Evolutionary conservation across 2,888 invertebrate species (phyloP).

Genomic region (Metallyticus violacea): DNA sequence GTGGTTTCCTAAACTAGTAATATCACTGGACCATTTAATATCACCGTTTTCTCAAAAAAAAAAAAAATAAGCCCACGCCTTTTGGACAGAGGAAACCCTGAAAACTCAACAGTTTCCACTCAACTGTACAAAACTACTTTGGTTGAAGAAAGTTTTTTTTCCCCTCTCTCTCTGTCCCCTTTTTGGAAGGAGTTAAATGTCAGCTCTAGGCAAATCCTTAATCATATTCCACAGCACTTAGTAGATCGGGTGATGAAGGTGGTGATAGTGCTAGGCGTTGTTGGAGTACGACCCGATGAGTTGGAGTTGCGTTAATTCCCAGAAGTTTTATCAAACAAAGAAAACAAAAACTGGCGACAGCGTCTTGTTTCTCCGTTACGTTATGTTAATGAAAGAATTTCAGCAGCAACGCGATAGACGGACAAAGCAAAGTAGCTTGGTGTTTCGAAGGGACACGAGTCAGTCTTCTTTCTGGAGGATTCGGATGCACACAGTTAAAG

Average conservation of each 20-base stretch:
- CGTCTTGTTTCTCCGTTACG: neutral
- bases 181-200: conserved; percentile 23
- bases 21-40: conserved; percentile 37
- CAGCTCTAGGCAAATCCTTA: neutral
- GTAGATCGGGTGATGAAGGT: neutral
- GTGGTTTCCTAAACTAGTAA: conserved; percentile 30
- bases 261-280: neutral
- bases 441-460: neutral
- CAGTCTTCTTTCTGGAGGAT: conserved; percentile 14
- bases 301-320: neutral
- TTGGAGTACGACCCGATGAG: neutral
- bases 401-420: neutral
- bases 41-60: conserved; percentile 31
- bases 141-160: neutral
- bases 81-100: conserved; percentile 16
- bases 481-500: conserved; percentile 19
- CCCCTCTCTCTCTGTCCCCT: conserved; percentile 15
- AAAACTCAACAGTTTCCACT: conserved; percentile 23
- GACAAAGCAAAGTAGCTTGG: neutral
- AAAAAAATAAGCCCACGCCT: neutral
- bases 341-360: neutral
- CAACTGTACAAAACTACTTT: conserved; percentile 25
- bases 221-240: neutral
- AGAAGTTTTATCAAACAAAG: neutral
- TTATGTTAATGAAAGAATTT: neutral